Percentiles rank a stretch among this genome's conserved stretches.
phyloP scores from a whole-genome alignment of 1,140 invertebrate species.

The Rhizoglyphus robini region DNA sequence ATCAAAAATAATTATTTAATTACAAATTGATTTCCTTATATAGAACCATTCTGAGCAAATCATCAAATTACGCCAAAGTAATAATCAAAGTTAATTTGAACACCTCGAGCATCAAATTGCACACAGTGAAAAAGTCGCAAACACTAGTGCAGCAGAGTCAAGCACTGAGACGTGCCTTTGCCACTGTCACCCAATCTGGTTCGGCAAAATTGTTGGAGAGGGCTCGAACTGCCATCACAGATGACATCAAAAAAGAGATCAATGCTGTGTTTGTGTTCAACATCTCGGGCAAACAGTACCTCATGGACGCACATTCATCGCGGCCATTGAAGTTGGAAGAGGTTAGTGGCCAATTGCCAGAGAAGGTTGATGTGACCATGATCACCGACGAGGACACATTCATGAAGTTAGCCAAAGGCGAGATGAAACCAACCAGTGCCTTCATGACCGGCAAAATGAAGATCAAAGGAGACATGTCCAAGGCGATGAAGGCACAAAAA shows the following conservation, averaged over 20 bases:
- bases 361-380: conserved; percentile 65
- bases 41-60: too few species aligned
- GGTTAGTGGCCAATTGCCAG: too few species aligned
- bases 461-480: conserved; percentile 77
- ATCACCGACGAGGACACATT: conserved; percentile 55
- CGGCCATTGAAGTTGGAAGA: conserved; percentile 10
- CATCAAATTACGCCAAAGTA: background rate
- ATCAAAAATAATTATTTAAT: too few species aligned
- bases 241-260: conserved; percentile 22
- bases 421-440: conserved; percentile 66
- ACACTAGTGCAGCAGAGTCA: too few species aligned
- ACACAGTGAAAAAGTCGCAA: background rate
- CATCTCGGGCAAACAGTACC: conserved; percentile 21
- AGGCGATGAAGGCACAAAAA: conserved; percentile 91
- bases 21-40: too few species aligned
- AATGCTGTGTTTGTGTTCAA: conserved; percentile 21
- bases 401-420: conserved; percentile 39
- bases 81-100: background rate
- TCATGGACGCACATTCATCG: conserved; percentile 16
- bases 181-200: background rate
- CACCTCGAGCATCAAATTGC: background rate
- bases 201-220: conserved; percentile 22
- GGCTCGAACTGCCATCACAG: conserved; percentile 8
- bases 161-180: background rate
- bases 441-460: conserved; percentile 95